phyloP scores from a whole-genome alignment of 2,888 invertebrate genomes.

The Argynnis bischoffii region DNA sequence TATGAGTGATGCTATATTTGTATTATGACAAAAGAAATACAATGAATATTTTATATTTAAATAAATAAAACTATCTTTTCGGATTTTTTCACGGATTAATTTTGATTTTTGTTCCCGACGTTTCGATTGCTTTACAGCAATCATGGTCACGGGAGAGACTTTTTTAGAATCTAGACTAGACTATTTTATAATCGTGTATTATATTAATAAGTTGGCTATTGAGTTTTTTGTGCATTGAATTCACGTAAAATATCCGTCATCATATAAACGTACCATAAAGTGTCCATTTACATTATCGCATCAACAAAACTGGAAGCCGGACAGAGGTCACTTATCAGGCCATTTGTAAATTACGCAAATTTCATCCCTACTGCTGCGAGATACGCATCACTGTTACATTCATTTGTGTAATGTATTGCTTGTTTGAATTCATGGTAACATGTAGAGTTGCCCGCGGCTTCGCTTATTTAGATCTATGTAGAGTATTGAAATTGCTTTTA shows the following conservation, averaged over 20 bases:
- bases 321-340: constrained; percentile 43
- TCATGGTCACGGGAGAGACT: too few species aligned
- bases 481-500: constrained; percentile 8
- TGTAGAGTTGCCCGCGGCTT: constrained; percentile 4
- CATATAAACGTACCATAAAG: constrained; percentile 40
- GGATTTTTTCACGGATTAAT: too few species aligned
- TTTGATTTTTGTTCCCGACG: too few species aligned
- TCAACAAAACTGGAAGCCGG: constrained; percentile 38
- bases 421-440: constrained; percentile 5
- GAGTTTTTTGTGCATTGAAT: background rate
- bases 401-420: constrained; percentile 33
- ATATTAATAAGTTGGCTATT: too few species aligned
- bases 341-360: constrained; percentile 38
- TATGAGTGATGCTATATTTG: too few species aligned
- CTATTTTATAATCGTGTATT: too few species aligned
- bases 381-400: constrained; percentile 30
- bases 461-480: background rate
- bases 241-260: background rate
- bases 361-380: constrained; percentile 24
- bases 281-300: constrained; percentile 43
- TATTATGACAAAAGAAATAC: too few species aligned
- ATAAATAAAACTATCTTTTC: too few species aligned
- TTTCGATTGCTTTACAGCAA: too few species aligned
- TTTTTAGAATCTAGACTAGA: too few species aligned
- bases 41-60: too few species aligned